Evolutionary conservation across 1,140 invertebrate genomes (phyloP).

Genomic region (Atta cephalotes): DNA sequence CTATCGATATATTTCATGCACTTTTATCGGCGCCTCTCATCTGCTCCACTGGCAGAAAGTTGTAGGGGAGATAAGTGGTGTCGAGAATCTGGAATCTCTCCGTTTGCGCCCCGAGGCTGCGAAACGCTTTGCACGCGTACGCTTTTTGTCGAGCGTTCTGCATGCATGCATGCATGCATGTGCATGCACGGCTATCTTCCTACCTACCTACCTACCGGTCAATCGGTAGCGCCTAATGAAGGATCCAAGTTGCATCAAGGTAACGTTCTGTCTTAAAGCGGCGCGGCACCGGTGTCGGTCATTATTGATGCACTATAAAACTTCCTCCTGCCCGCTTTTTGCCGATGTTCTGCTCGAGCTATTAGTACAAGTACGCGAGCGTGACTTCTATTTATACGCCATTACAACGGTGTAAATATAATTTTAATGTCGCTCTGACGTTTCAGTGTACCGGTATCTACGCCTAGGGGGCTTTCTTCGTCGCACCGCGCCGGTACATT

Average conservation of each 20-base stretch:
- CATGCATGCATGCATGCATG: slow-evolving; percentile 69
- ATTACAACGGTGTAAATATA: slow-evolving; percentile 55
- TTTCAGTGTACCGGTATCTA: slow-evolving; percentile 3
- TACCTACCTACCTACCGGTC: slow-evolving; percentile 45
- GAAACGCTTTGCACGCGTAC: slow-evolving; percentile 77
- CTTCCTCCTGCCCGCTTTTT: neutral
- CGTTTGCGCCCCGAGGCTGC: slow-evolving; percentile 68
- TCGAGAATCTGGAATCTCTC: slow-evolving; percentile 77
- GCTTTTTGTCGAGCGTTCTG: slow-evolving; percentile 73
- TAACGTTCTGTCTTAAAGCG: slow-evolving; percentile 60
- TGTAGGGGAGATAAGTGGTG: slow-evolving; percentile 76
- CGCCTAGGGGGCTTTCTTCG: slow-evolving; percentile 2
- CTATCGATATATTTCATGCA: slow-evolving; percentile 76
- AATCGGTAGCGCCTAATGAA: slow-evolving; percentile 76
- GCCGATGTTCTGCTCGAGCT: slow-evolving; percentile 21
- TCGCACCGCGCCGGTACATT: neutral
- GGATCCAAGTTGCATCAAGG: slow-evolving; percentile 68
- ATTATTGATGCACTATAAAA: slow-evolving; percentile 61
- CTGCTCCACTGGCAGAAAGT: slow-evolving; percentile 77
- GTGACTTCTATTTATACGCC: slow-evolving; percentile 55
- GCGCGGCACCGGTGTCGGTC: slow-evolving; percentile 46
- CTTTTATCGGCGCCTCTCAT: slow-evolving; percentile 77
- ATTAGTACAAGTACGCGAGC: slow-evolving; percentile 43
- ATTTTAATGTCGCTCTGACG: slow-evolving; percentile 55
- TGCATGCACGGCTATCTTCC: slow-evolving; percentile 45